A percentile compares a stretch with the other conserved stretches of the same genome.
Conservation (phyloP, 2,888 invertebrate genomes). For the Cremastobaeus sp. region DNA sequence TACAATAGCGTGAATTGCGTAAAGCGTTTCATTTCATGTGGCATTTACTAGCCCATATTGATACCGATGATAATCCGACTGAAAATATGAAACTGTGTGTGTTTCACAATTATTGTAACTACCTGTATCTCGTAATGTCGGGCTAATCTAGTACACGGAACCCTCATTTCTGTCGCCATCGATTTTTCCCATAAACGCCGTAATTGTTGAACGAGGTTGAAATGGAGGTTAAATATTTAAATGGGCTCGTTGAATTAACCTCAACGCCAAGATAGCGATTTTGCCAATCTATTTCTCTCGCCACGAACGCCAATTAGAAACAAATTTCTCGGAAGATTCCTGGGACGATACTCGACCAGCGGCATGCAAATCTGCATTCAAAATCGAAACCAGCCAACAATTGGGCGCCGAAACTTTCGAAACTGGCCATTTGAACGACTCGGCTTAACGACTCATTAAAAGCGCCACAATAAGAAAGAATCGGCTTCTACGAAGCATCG, state of each 20-base stretch:
- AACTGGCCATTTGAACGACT: not conserved
- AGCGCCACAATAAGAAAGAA: conserved; percentile 18
- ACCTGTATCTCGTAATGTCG: too few species aligned
- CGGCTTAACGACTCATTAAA: conserved; percentile 29
- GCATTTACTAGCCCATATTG: conserved; percentile 25
- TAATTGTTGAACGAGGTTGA: too few species aligned
- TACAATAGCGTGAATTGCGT: conserved; percentile 39
- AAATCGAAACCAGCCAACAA: not conserved
- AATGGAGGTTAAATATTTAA: too few species aligned
- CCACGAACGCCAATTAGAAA: too few species aligned
- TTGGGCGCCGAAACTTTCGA: conserved; percentile 16
- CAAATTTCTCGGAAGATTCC: too few species aligned
- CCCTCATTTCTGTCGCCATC: too few species aligned
- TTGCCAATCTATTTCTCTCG: too few species aligned
- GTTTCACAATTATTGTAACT: conserved; percentile 13
- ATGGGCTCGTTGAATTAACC: too few species aligned
- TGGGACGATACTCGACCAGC: too few species aligned
- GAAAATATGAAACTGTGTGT: conserved; percentile 4
- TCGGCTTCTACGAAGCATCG: conserved; percentile 19
- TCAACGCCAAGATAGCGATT: too few species aligned
- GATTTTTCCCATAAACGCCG: too few species aligned
- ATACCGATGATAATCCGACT: conserved; percentile 22
- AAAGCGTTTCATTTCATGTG: conserved; percentile 15
- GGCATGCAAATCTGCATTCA: not conserved
- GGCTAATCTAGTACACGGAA: too few species aligned